Evolutionary conservation across 2,888 invertebrate species (phyloP), one percentile per base, ranked within the genome.

Genomic region (Cosmia pyralina): DNA sequence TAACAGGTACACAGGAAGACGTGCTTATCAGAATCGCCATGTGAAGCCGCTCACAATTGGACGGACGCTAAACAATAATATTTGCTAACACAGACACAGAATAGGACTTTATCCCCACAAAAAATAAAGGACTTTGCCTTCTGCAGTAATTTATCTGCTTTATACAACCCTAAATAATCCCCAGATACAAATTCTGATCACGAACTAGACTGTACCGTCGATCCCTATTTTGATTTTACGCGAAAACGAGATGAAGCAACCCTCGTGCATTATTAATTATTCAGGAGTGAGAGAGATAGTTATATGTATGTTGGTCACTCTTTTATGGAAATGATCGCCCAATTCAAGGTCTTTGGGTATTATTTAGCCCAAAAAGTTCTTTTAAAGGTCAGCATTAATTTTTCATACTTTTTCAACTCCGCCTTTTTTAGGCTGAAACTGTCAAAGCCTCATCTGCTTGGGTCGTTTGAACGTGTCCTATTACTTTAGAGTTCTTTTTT

Each of bases 161-260:
- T 15, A 65, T 1, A 46, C n/a, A 46, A n/a, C 8, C 4, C 67
- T 28, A 38, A 38, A 13, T 64, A 60, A 87, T 85, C 87, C 76
- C 52, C 5, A 28, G 13, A 72, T 72, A 74, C 65, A 8, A 22
- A 84, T 78, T 84, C 87, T 46, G 38, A 76, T 86, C 84, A 84
- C 87, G 84, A 82, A 57, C 75, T 85, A 85, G 85, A 85, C 50
- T 52, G 71, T 48, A 34, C 19, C 46, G 34, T 58, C 57, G 28
- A 63, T 77, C 67, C 34, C 41, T 72, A 69, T 84, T 83, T 86
- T 81, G 82, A 81, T 77, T 86, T 68, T 17, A 34, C 44, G 72
- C 13, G n/a, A 13, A 59, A 84, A 87, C 57, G 83, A 74, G 87
- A 82, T 57, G 38, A 55, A 71, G 72, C 10, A 48, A 2, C 19